A percentile compares a stretch with the other conserved stretches of the same genome.
phyloP scores from a whole-genome alignment of 2,113 vertebrate species.

The Cinclus mexicanus region DNA sequence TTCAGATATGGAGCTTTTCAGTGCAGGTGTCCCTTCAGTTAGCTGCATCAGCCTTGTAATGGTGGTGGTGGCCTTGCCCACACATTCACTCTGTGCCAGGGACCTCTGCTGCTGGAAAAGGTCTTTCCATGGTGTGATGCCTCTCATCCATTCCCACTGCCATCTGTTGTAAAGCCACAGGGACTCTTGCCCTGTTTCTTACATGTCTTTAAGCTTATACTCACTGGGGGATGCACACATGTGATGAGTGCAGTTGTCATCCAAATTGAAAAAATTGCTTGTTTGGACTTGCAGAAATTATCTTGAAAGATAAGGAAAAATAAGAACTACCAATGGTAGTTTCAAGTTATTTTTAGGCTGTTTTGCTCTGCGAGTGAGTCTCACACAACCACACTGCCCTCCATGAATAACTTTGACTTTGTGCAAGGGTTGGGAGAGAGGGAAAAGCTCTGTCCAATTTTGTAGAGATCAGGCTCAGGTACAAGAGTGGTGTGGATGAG shows the following conservation, averaged over 20 bases:
- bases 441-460: neutral
- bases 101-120: neutral
- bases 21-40: neutral
- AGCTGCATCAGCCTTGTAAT: neutral
- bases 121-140: neutral
- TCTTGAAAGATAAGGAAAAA: neutral
- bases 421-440: neutral
- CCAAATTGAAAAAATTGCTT: neutral
- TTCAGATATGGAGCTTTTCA: neutral
- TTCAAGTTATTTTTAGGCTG: neutral
- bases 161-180: neutral
- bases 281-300: neutral
- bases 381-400: neutral
- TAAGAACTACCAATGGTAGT: neutral
- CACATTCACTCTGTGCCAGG: rapidly evolving
- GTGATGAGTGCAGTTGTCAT: neutral
- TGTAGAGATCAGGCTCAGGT: neutral
- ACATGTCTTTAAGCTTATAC: neutral
- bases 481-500: rapidly evolving
- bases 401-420: neutral
- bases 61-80: neutral
- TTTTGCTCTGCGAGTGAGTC: neutral
- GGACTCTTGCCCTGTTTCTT: neutral
- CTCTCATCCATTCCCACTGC: neutral
- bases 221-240: neutral